Conservation (phyloP, 2,797 vertebrate species). For the Acipenser ruthenus region DNA sequence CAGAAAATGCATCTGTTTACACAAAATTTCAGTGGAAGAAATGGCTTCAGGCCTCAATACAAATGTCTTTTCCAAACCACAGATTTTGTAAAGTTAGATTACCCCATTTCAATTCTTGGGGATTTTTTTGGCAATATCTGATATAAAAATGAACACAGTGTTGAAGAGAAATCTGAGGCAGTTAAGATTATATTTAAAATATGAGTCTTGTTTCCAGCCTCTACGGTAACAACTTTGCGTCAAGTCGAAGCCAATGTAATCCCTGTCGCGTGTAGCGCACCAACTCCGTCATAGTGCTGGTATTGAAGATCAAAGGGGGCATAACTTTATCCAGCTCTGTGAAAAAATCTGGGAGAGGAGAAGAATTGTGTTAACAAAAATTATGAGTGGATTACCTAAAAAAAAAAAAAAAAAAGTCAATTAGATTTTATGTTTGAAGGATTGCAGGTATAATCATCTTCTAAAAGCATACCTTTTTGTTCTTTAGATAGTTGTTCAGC, state of each 20-base stretch:
- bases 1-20: background rate
- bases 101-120: background rate
- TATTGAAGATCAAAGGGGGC: slow-evolving; percentile 92
- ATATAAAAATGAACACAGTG: slow-evolving; percentile 87
- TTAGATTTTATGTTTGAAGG: too few relatives aligned
- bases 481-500: slow-evolving; percentile 92
- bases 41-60: background rate
- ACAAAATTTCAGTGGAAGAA: background rate
- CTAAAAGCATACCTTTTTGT: slow-evolving; percentile 72
- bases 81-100: background rate
- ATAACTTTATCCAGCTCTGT: slow-evolving; percentile 93
- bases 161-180: slow-evolving; percentile 83
- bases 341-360: slow-evolving; percentile 79
- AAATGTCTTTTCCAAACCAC: background rate
- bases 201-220: slow-evolving; percentile 29
- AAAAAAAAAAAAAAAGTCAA: too few relatives aligned
- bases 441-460: too few relatives aligned
- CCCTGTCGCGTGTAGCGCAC: slow-evolving; percentile 95
- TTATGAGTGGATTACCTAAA: too few relatives aligned
- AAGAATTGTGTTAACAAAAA: slow-evolving; percentile 7
- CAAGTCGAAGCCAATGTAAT: slow-evolving; percentile 91
- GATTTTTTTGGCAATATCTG: slow-evolving; percentile 62
- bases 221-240: slow-evolving; percentile 77
- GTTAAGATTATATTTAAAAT: slow-evolving; percentile 47
- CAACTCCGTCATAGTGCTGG: slow-evolving; percentile 96